Evolutionary conservation across 2,888 invertebrate species (phyloP), one percentile per base, ranked within the genome.

Genomic region (Ctenicera cuprea): DNA sequence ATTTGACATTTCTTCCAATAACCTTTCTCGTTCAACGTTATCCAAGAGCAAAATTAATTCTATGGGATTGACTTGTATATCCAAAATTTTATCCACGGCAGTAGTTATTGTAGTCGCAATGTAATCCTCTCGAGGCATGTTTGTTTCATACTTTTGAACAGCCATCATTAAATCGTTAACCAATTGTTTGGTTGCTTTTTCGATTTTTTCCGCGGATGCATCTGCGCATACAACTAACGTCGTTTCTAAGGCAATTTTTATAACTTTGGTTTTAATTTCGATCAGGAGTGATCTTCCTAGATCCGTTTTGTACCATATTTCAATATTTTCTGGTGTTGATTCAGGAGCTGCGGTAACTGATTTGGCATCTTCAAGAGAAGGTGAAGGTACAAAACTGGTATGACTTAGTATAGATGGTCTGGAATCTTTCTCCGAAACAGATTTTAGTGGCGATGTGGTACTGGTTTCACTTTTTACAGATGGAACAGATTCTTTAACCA

Each of bases 241-340:
- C 0, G 12, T 20, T 12, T 18, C n/a, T 22, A 12, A 22, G 8
- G 20, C 38, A 9, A n/a, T 2, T 1, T 33, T 20, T 0, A 37
- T 45, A 11, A 62, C 0, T 20, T 22, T 43, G 38, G 18, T 45
- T 45, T 43, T 43, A 9, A 62, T 43, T 26, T 62, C 62, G 2
- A 7, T 4, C 14, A 62, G 26, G 18, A 62, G 26, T 1, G 3
- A 0, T 5, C 9, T 26, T 30, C 62, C 62, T 9, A 62, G 9
- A 4, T 43, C 14, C 0, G 43, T 45, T 59, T 38, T 14, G 38
- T 16, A 38, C 59, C 59, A 59, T 18, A 11, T 52, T 52, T 14
- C 1, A 7, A 7, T n/a, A n/a, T n/a, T n/a, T n/a, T n/a, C n/a
- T n/a, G n/a, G n/a, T n/a, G n/a, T n/a, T n/a, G n/a, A n/a, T n/a